Conservation (phyloP, 1,140 invertebrate genomes). For the Eurosta solidaginis region DNA sequence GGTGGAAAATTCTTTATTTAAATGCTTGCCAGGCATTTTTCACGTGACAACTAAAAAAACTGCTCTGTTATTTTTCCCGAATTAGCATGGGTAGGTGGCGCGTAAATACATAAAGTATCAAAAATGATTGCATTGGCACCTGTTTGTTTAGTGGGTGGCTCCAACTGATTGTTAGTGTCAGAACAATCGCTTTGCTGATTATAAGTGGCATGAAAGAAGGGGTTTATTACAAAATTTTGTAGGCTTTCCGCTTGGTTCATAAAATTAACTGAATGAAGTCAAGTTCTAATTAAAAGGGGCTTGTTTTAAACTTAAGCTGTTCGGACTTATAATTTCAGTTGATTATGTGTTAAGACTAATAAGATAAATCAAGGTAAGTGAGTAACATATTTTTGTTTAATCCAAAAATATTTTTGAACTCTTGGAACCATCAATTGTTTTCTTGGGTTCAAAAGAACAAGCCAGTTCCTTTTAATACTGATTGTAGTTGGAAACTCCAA, state of each 20-base stretch:
- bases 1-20: slow-evolving; percentile 22
- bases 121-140: neutral
- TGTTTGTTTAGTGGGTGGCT: neutral
- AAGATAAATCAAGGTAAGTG: too few species aligned
- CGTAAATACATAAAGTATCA: too few species aligned
- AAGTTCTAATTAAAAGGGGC: slow-evolving; percentile 10
- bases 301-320: neutral
- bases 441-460: too few species aligned
- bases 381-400: too few species aligned
- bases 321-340: neutral
- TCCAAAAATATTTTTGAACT: too few species aligned
- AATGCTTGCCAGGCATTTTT: slow-evolving; percentile 7
- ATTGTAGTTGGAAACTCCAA: too few species aligned
- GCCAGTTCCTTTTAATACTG: too few species aligned
- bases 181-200: slow-evolving; percentile 12
- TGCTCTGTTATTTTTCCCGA: neutral
- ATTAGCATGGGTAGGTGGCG: neutral
- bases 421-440: too few species aligned
- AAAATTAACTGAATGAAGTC: neutral
- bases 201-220: slow-evolving; percentile 15
- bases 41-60: slow-evolving; percentile 18
- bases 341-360: too few species aligned
- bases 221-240: neutral
- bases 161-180: slow-evolving; percentile 1
- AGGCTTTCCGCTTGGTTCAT: neutral